Percentiles rank a stretch among this genome's conserved stretches.
phyloP scores from a whole-genome alignment of 2,797 vertebrate genomes.

The Esox lucius region DNA sequence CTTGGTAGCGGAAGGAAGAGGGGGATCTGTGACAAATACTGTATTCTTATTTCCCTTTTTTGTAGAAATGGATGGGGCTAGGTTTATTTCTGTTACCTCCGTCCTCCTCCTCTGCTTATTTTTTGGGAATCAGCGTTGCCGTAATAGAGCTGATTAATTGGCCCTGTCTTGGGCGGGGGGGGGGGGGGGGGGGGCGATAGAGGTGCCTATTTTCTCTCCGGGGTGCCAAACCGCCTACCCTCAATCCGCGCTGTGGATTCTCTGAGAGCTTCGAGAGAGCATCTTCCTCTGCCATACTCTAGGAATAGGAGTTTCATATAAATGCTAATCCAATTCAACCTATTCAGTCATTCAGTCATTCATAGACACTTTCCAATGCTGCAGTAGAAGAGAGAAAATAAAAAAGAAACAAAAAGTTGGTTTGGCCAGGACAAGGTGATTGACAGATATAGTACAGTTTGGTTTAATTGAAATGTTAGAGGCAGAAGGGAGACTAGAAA shows the following conservation, averaged over 20 bases:
- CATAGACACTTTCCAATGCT: constrained; percentile 12
- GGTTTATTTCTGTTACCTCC: neutral
- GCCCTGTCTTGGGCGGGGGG: constrained; percentile 10
- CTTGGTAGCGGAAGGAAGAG: constrained; percentile 11
- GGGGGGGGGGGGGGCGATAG: neutral
- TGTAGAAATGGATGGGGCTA: neutral
- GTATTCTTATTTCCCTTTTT: neutral
- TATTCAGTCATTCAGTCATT: constrained; percentile 27
- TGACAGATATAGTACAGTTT: constrained; percentile 7
- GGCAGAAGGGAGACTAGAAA: neutral
- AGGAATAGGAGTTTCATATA: constrained; percentile 24
- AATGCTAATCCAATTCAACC: constrained; percentile 36
- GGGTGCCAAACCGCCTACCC: neutral
- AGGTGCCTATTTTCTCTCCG: constrained; percentile 23
- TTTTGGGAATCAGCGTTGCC: neutral
- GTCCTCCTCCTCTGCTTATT: neutral
- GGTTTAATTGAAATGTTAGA: constrained; percentile 6
- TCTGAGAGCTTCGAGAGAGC: neutral
- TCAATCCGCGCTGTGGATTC: neutral
- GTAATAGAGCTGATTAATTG: constrained; percentile 15
- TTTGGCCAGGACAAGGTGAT: constrained; percentile 15
- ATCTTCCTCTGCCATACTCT: constrained; percentile 3
- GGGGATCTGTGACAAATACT: neutral
- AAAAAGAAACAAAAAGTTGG: constrained; percentile 22
- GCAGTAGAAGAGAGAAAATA: constrained; percentile 10